phyloP scores from a whole-genome alignment of 1,140 invertebrate species.

The Apis dorsata region DNA sequence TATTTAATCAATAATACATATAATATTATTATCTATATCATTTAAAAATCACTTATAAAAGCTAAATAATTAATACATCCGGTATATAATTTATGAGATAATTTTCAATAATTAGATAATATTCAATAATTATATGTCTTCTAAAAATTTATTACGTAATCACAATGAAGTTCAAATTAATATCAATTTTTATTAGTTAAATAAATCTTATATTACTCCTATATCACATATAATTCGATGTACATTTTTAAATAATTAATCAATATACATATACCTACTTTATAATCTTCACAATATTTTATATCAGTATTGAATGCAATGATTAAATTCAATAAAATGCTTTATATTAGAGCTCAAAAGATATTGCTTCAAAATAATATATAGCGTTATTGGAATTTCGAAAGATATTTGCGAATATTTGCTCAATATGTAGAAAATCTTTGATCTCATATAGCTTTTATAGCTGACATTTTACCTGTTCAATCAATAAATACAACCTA shows the following conservation, averaged over 20 bases:
- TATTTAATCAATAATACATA: neutral
- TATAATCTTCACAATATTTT: neutral
- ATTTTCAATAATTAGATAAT: neutral
- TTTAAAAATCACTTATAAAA: neutral
- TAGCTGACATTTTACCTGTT: too few relatives aligned
- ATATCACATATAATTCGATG: neutral
- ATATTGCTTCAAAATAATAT: slow-evolving; percentile 7
- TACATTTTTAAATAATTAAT: neutral
- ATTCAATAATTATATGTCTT: neutral
- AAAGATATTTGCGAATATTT: slow-evolving; percentile 11
- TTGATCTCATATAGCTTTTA: neutral
- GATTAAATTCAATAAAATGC: neutral
- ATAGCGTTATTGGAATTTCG: slow-evolving; percentile 4
- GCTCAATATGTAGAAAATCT: neutral
- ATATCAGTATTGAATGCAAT: neutral
- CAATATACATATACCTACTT: neutral
- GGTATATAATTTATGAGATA: neutral
- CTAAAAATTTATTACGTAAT: slow-evolving; percentile 46
- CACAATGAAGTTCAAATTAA: slow-evolving; percentile 33
- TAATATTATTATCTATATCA: neutral
- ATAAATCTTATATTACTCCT: neutral
- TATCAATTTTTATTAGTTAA: neutral
- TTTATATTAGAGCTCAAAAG: neutral
- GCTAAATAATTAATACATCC: neutral
- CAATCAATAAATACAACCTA: neutral